Base-by-base conservation (phyloP, 1,140 invertebrate species). In the Drosophila gunungcola region DNA sequence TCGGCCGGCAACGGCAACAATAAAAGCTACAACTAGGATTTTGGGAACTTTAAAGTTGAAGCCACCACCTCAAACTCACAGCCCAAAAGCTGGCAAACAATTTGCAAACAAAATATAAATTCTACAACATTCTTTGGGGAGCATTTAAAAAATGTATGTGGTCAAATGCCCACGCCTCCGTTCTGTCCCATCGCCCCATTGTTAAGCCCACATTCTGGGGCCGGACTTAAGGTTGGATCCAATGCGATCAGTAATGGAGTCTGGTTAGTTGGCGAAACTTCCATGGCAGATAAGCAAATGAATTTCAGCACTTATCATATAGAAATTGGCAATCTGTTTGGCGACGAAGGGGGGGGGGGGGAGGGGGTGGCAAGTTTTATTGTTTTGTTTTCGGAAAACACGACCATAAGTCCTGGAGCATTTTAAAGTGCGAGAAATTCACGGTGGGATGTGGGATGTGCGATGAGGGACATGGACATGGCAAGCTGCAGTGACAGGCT, bases 61-160 rank as follows among this genome's bases (percentile, higher is more conserved):
- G 16, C 16, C 16, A 38, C 64, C 51, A 41, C 21, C 36, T 29
- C 49, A 60, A 42, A 65, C 61, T 42, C 64, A 52, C 13, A 60
- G 43, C 16, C 48, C 34, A 46, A 60, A 73, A 76, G 55, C 70
- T 49, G 48, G 49, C 32, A 56, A 77, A 77, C 63, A 77, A 77
- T 77, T 77, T 60, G 49, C 52, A 77, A 77, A 77, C 73, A 77
- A 77, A 77, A 77, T 76, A 77, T 52, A 77, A 76, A 61, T 78
- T 78, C 63, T 56, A 34, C 29, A 45, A 65, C 65, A 69, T 78
- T 53, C 75, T 70, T 78, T 48, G 58, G 75, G 73, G 75, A 78
- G 53, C 65, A 58, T 77, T 78, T 78, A 70, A 78, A 78, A 77
- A 78, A 78, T 78, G 67, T 78, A 70, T 77, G 75, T 54, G 75